A percentile compares a stretch with the other conserved stretches of the same genome.
Conservation (phyloP, 2,888 invertebrate genomes). For the Eristalis tenax region DNA sequence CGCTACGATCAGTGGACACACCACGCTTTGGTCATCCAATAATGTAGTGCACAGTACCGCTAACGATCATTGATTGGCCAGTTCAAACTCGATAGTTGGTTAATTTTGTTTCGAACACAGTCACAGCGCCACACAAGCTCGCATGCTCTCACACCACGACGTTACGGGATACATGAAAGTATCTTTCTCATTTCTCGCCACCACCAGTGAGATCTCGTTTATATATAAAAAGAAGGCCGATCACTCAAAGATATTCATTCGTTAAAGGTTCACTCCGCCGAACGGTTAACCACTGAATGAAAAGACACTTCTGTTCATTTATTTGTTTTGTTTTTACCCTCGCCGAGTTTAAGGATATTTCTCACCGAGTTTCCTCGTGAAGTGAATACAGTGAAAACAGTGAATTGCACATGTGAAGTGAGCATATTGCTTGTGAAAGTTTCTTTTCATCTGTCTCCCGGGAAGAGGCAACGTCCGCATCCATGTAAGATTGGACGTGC, state of each 20-base stretch:
- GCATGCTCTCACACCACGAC: background rate
- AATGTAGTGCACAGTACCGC: conserved; percentile 1
- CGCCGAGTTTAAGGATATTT: background rate
- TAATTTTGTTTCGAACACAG: background rate
- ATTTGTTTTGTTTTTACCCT: background rate
- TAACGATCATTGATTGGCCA: conserved; percentile 50
- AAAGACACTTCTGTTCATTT: conserved; percentile 2
- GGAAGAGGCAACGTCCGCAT: background rate
- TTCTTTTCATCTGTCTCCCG: background rate
- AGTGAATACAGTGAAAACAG: background rate
- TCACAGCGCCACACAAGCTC: background rate
- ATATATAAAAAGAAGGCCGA: conserved; percentile 68
- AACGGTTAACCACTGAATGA: conserved; percentile 64
- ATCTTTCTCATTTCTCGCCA: conserved; percentile 55
- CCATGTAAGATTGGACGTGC: conserved; percentile 32
- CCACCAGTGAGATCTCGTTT: conserved; percentile 37
- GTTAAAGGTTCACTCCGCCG: conserved; percentile 76
- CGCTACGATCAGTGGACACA: background rate
- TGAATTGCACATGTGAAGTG: background rate
- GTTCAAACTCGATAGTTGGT: conserved; percentile 37
- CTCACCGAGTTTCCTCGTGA: background rate
- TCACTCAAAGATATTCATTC: conserved; percentile 66
- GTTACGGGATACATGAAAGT: conserved; percentile 44
- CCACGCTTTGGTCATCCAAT: conserved; percentile 8
- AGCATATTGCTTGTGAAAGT: background rate